phyloP scores from a whole-genome alignment of 2,888 invertebrate genomes.

The Orchesella flavescens region DNA sequence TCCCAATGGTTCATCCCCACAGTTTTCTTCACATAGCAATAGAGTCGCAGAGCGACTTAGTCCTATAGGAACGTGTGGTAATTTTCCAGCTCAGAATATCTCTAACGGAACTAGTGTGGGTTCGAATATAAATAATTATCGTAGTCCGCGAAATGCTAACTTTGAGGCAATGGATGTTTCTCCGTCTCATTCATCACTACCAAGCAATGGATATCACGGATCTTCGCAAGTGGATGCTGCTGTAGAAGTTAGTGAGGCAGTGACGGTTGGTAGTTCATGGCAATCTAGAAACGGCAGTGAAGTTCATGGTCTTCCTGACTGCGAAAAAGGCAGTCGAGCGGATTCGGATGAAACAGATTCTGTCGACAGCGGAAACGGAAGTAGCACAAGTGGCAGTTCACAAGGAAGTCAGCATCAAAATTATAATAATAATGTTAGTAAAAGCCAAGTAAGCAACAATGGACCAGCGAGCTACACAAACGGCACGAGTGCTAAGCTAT shows the following conservation, averaged over 20 bases:
- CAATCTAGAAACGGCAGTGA: slow-evolving; percentile 57
- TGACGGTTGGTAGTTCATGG: slow-evolving; percentile 61
- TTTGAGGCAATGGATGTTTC: slow-evolving; percentile 57
- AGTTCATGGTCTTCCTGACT: slow-evolving; percentile 55
- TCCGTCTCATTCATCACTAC: slow-evolving; percentile 27
- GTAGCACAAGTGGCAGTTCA: slow-evolving; percentile 63
- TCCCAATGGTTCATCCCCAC: slow-evolving; percentile 61
- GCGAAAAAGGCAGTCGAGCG: slow-evolving; percentile 48
- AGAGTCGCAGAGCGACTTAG: slow-evolving; percentile 68
- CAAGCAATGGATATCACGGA: slow-evolving; percentile 40
- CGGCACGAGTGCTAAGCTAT: slow-evolving; percentile 14
- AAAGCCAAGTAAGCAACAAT: not conserved
- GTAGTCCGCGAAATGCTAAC: slow-evolving; percentile 61
- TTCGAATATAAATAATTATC: slow-evolving; percentile 61
- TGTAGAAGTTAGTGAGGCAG: slow-evolving; percentile 34
- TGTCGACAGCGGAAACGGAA: slow-evolving; percentile 69
- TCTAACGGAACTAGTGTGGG: slow-evolving; percentile 53
- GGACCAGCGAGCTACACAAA: slow-evolving; percentile 12
- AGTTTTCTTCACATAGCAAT: slow-evolving; percentile 64
- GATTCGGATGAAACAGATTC: slow-evolving; percentile 70
- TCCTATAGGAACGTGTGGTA: slow-evolving; percentile 64
- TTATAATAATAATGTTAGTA: slow-evolving; percentile 34
- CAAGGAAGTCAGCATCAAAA: slow-evolving; percentile 42
- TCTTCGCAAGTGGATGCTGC: slow-evolving; percentile 40
- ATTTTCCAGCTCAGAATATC: slow-evolving; percentile 49